Conservation (phyloP, 2,113 vertebrate genomes). For the Athene noctua region DNA sequence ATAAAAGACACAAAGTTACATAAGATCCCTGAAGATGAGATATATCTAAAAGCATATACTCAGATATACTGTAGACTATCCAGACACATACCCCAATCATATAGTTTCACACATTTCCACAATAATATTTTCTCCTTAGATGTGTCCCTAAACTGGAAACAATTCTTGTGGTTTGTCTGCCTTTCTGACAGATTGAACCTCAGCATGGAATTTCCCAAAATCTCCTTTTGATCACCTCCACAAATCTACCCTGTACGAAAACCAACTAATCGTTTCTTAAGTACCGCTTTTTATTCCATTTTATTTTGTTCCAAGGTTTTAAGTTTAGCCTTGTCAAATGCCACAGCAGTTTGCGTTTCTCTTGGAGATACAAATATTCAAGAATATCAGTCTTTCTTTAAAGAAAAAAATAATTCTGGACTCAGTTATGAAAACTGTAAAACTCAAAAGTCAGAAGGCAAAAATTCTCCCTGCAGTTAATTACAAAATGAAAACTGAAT, state of each 20-base stretch:
- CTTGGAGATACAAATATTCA: background rate
- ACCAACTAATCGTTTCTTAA: background rate
- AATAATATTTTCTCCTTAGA: background rate
- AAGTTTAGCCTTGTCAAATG: background rate
- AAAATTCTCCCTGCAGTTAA: background rate
- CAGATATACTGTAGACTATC: background rate
- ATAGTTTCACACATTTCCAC: background rate
- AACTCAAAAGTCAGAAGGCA: background rate
- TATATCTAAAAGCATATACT: background rate
- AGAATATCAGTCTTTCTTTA: background rate
- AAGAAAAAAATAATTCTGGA: background rate
- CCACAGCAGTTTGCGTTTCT: background rate
- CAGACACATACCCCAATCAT: background rate
- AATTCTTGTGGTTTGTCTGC: background rate
- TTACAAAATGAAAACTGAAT: background rate
- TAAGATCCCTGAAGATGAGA: background rate
- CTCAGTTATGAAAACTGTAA: background rate
- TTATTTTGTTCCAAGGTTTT: background rate
- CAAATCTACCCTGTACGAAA: background rate
- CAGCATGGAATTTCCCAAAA: background rate
- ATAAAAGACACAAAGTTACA: background rate
- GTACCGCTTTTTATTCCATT: background rate
- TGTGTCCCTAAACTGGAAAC: background rate
- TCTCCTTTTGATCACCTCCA: background rate
- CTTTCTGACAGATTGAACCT: background rate